These are phyloP conservation scores for Lateolabrax maculatus DNA, from an alignment of 2,797 vertebrate species.

Conservation along the genomic window DNA sequence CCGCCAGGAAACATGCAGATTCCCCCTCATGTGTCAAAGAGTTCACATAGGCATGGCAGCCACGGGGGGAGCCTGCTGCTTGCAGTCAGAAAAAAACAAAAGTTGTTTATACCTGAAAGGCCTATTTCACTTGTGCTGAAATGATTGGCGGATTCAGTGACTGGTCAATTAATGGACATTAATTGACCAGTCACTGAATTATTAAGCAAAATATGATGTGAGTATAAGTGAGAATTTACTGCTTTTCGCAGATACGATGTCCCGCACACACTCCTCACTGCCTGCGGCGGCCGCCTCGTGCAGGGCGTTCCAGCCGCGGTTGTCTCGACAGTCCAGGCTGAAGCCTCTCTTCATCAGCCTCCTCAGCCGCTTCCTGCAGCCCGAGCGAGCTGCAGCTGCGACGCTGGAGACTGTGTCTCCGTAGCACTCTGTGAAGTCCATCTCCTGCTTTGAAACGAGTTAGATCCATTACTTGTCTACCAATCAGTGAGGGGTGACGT, in stretches of 20 bases:
- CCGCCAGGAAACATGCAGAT: constrained; percentile 90
- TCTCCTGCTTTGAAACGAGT: constrained; percentile 51
- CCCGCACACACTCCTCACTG: constrained; percentile 84
- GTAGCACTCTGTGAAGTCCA: constrained; percentile 95
- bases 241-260: constrained; percentile 80
- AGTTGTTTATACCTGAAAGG: not conserved
- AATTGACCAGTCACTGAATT: not conserved
- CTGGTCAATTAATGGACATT: not conserved
- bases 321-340: constrained; percentile 90
- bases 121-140: not conserved
- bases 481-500: fast-evolving
- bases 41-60: constrained; percentile 80
- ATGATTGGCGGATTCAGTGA: not conserved
- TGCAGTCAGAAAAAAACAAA: fast-evolving
- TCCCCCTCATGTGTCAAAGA: constrained; percentile 91
- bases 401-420: constrained; percentile 89
- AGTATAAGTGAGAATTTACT: not conserved
- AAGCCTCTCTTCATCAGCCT: constrained; percentile 87
- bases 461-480: fast-evolving
- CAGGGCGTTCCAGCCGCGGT: constrained; percentile 94
- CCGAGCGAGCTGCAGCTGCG: constrained; percentile 89
- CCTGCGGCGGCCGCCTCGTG: constrained; percentile 93
- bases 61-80: constrained; percentile 28
- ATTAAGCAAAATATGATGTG: too few species aligned
- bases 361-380: constrained; percentile 81